phyloP scores from a whole-genome alignment of 2,113 vertebrate genomes.

The Hippocampus guttulatus region DNA sequence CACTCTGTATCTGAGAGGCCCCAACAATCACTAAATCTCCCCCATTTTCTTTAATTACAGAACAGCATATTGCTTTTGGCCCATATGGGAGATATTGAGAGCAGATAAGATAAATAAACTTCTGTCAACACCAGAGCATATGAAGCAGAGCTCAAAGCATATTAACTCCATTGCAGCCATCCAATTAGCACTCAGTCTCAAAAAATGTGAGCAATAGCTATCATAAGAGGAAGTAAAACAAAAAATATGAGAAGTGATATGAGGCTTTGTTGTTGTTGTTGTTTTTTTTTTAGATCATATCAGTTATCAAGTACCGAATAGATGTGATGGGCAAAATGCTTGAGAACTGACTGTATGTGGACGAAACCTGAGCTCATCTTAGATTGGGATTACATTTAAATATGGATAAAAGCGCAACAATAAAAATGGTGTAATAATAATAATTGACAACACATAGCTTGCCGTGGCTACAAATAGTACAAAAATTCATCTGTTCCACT shows the following conservation, averaged over 20 bases:
- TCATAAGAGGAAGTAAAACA: slow-evolving; percentile 36
- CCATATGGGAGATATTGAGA: slow-evolving; percentile 75
- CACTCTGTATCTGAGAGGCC: slow-evolving; percentile 69
- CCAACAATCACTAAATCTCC: slow-evolving; percentile 73
- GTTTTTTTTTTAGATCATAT: slow-evolving; percentile 43
- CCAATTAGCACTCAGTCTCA: slow-evolving; percentile 72
- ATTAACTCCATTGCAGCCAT: slow-evolving; percentile 63
- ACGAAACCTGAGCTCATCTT: too few species aligned
- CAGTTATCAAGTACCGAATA: slow-evolving; percentile 48
- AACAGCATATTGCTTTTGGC: slow-evolving; percentile 68
- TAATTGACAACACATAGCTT: neutral
- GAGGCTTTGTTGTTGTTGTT: slow-evolving; percentile 59
- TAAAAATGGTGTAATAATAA: neutral
- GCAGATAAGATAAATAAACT: slow-evolving; percentile 77
- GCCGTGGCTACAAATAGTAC: too few species aligned
- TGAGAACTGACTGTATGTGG: neutral
- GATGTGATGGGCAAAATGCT: neutral
- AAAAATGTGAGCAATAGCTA: slow-evolving; percentile 64
- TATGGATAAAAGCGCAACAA: neutral
- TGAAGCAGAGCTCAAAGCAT: slow-evolving; percentile 68
- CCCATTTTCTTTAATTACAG: slow-evolving; percentile 78
- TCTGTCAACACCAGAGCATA: slow-evolving; percentile 76
- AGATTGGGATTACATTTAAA: neutral
- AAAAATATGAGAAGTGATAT: slow-evolving; percentile 11
- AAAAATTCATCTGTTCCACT: too few species aligned